Conservation (phyloP, 2,797 vertebrate genomes). For the Gymnothorax javanicus region DNA sequence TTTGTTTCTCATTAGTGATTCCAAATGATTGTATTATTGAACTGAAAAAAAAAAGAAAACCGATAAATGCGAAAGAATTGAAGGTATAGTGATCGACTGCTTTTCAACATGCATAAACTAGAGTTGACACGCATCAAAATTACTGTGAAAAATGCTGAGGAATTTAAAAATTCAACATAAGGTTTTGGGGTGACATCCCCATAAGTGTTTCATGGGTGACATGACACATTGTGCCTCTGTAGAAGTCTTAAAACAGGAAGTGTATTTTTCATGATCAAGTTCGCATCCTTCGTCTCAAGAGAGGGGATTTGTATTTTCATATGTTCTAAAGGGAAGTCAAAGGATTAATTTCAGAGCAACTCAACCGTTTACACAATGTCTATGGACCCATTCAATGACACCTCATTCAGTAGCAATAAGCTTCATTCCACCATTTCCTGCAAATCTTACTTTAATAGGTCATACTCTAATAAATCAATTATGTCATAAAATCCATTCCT, state of each 20-base stretch:
- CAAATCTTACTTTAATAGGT: not conserved
- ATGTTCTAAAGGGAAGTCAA: not conserved
- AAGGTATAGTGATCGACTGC: constrained; percentile 21
- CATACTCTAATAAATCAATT: not conserved
- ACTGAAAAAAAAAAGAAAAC: constrained; percentile 12
- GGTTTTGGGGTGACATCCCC: constrained; percentile 19
- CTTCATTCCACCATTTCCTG: not conserved
- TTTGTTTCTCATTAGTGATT: constrained; percentile 28
- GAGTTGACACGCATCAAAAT: constrained; percentile 57
- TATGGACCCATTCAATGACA: constrained; percentile 1
- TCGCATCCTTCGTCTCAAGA: constrained; percentile 49
- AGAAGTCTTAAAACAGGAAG: constrained; percentile 21
- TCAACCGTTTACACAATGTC: not conserved
- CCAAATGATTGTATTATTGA: constrained; percentile 16
- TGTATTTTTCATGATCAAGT: constrained; percentile 11
- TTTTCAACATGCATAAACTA: constrained; percentile 68
- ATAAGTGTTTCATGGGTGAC: constrained; percentile 51
- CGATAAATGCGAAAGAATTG: constrained; percentile 10
- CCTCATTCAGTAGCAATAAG: not conserved
- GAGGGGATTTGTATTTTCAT: constrained; percentile 56
- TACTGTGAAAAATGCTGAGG: constrained; percentile 66
- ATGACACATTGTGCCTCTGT: constrained; percentile 50
- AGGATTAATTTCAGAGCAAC: not conserved
- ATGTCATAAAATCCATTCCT: not conserved
- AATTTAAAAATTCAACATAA: constrained; percentile 61